Evolutionary conservation across 1,140 invertebrate genomes (phyloP).

Genomic region (Zophobas atratus): DNA sequence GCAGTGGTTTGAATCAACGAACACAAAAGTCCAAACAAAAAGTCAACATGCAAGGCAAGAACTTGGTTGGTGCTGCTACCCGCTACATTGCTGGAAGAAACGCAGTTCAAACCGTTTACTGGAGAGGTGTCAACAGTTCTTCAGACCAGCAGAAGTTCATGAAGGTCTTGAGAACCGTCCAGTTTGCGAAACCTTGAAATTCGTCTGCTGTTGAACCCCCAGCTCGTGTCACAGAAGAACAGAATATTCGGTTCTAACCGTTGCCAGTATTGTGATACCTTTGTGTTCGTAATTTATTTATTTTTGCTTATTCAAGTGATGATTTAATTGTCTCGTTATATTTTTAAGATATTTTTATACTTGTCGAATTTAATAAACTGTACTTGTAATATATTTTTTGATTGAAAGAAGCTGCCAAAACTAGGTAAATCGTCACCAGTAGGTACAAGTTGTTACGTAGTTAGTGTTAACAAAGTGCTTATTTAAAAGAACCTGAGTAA

Average conservation of each 20-base stretch:
- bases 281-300: slow-evolving; percentile 4
- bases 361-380: background rate
- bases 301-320: background rate
- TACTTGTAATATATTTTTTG: too few relatives aligned
- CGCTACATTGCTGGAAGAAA: slow-evolving; percentile 79
- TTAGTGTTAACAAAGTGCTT: too few relatives aligned
- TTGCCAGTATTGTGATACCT: background rate
- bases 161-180: slow-evolving; percentile 58
- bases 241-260: slow-evolving; percentile 31
- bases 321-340: too few relatives aligned
- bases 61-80: slow-evolving; percentile 73
- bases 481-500: too few relatives aligned
- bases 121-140: slow-evolving; percentile 70
- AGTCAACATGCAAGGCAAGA: slow-evolving; percentile 33
- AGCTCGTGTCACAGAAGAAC: slow-evolving; percentile 9
- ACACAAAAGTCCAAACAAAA: background rate
- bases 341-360: background rate
- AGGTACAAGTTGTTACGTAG: too few relatives aligned
- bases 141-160: slow-evolving; percentile 52
- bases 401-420: too few relatives aligned
- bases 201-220: slow-evolving; percentile 11
- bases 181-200: slow-evolving; percentile 49
- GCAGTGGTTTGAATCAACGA: background rate
- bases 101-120: slow-evolving; percentile 81
- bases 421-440: too few relatives aligned